phyloP scores from a whole-genome alignment of 2,797 vertebrate species.

The Lerista edwardsae region DNA sequence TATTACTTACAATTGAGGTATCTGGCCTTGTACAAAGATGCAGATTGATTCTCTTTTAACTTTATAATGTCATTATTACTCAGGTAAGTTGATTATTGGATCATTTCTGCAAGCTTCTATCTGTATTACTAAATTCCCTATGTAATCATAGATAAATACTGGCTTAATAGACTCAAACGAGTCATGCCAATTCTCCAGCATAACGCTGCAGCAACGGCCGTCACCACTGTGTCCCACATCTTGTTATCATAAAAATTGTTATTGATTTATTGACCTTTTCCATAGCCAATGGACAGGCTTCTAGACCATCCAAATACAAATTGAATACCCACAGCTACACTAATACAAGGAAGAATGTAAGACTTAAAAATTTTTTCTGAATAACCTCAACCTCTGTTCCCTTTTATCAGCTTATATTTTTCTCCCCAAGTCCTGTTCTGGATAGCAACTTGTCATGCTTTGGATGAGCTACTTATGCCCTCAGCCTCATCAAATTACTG shows the following conservation, averaged over 20 bases:
- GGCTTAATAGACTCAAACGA: constrained; percentile 84
- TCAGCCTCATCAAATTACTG: not conserved
- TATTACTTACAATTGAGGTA: constrained; percentile 31
- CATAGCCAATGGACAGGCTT: constrained; percentile 80
- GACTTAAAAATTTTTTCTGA: constrained; percentile 12
- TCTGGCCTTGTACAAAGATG: constrained; percentile 46
- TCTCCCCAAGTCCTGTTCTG: not conserved
- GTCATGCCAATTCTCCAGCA: constrained; percentile 81
- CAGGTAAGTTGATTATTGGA: constrained; percentile 85
- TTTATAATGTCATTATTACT: constrained; percentile 74
- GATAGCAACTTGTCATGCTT: constrained; percentile 10
- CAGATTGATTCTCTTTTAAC: constrained; percentile 48
- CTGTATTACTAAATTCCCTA: constrained; percentile 79
- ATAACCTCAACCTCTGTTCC: not conserved
- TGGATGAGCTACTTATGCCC: not conserved
- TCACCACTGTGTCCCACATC: constrained; percentile 78
- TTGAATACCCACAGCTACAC: constrained; percentile 49
- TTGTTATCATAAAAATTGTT: constrained; percentile 83
- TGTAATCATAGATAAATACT: constrained; percentile 77
- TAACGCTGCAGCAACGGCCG: constrained; percentile 62
- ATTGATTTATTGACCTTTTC: constrained; percentile 90
- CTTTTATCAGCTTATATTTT: not conserved
- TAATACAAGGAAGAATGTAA: constrained; percentile 40
- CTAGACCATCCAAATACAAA: constrained; percentile 69
- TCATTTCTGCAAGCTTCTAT: constrained; percentile 84